Percentiles rank a stretch among this genome's conserved stretches.
Conservation (phyloP, 2,888 invertebrate species). For the Ecdyonurus torrentis region DNA sequence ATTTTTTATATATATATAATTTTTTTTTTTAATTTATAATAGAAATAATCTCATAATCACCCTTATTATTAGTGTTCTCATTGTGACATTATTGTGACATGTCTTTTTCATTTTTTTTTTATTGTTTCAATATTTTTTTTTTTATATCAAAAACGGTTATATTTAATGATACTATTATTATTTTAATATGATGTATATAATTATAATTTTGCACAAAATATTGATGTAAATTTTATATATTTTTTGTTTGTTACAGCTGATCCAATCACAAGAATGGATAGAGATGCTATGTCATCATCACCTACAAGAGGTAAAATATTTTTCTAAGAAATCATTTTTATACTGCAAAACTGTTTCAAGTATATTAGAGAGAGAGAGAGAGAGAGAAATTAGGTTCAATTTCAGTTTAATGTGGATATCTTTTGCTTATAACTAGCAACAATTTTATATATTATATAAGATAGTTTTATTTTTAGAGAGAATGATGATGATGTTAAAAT, state of each 20-base stretch:
- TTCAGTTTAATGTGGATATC: too few species aligned
- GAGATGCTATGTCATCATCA: not conserved
- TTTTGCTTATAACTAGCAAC: too few species aligned
- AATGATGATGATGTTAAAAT: not conserved
- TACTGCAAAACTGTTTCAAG: not conserved
- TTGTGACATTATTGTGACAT: not conserved
- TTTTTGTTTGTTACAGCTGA: not conserved
- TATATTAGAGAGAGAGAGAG: too few species aligned
- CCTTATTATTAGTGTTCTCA: not conserved
- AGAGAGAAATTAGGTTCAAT: too few species aligned
- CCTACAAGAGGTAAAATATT: not conserved
- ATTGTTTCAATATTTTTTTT: not conserved
- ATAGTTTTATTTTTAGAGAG: not conserved
- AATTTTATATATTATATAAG: not conserved
- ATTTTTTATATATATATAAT: not conserved
- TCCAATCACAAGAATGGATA: not conserved
- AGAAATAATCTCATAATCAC: not conserved
- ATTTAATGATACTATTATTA: too few species aligned
- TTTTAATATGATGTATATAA: not conserved
- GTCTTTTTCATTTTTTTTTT: not conserved
- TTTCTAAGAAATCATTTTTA: too few species aligned
- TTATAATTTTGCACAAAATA: not conserved
- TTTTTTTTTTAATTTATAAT: too few species aligned
- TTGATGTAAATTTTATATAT: not conserved
- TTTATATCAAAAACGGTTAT: not conserved